Evolutionary conservation across 1,140 invertebrate species (phyloP), one percentile per base, ranked within the genome.

Genomic region (Ceratosolen solmsi): DNA sequence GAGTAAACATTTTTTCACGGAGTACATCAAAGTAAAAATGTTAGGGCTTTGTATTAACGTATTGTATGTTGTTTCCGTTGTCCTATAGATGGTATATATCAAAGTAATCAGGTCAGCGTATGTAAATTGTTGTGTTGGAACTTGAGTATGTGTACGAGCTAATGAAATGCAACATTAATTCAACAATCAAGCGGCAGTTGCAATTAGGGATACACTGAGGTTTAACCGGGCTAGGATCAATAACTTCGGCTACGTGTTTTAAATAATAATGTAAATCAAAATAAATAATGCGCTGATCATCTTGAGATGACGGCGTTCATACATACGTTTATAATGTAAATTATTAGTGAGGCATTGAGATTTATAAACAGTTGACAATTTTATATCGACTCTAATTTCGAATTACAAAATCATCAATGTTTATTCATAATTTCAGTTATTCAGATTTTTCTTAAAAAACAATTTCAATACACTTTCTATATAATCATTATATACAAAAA

Each of bases 81-180:
- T 41, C 2, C 36, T 49, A 49, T 27, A n/a, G 7, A 25, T 25
- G 25, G 22, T 20, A 17, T 46, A 71, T 71, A 71, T 79, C 51
- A 71, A 71, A 79, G 49, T 79, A 79, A 56, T 71, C 65, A 79
- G 49, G 33, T 56, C 33, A 20, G n/a, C 30, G 51, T 11, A 11
- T 54, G 22, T 58, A 70, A 70, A 79, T 71, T 56, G 36, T 79
- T 54, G 38, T 71, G 58, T 65, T 51, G n/a, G 65, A 71, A 33
- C 51, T 56, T 25, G 27, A 36, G 49, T 22, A 22, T 25, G 20
- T 25, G 17, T 15, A 17, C 41, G 9, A 36, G 46, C 36, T 79
- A 79, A 71, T 71, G n/a, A 33, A 58, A 71, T 38, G 49, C 36
- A 33, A 27, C 30, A 51, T 27, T 71, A 79, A 71, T 79, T 79